Evolutionary conservation across 1,140 invertebrate species (phyloP).

Genomic region (Ips typographus): DNA sequence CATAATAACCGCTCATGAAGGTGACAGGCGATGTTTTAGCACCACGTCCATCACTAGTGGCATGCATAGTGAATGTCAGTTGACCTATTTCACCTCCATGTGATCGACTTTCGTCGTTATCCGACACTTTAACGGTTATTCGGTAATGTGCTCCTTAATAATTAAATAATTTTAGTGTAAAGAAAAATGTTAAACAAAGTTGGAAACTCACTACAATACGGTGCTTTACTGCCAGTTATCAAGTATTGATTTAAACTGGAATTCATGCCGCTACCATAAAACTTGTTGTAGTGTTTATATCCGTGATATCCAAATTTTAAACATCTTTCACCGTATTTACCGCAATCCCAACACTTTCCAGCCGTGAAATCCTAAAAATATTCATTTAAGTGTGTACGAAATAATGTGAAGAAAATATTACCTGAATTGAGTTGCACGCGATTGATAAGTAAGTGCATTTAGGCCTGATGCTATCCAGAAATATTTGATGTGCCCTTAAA

Average conservation of each 20-base stretch:
- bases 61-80: constrained; percentile 67
- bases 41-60: constrained; percentile 51
- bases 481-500: constrained; percentile 79
- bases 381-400: constrained; percentile 10
- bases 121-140: constrained; percentile 71
- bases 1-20: constrained; percentile 58
- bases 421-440: constrained; percentile 76
- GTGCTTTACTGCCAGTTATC: constrained; percentile 65
- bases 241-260: constrained; percentile 65
- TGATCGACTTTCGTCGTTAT: constrained; percentile 65
- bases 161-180: constrained; percentile 4
- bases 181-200: not conserved
- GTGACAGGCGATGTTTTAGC: constrained; percentile 40
- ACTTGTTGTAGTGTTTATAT: constrained; percentile 55
- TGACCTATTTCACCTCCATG: constrained; percentile 79
- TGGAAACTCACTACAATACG: constrained; percentile 74
- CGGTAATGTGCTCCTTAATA: constrained; percentile 71
- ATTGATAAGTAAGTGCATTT: constrained; percentile 74
- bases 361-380: constrained; percentile 63
- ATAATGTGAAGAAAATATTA: constrained; percentile 40
- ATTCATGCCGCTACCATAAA: constrained; percentile 45
- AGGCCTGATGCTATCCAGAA: constrained; percentile 80
- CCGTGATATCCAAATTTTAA: constrained; percentile 70
- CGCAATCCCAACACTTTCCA: constrained; percentile 74
- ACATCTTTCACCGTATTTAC: constrained; percentile 62